A percentile compares a stretch with the other conserved stretches of the same genome.
These are phyloP conservation scores for Pseudococcus longispinus DNA, from an alignment of 2,888 invertebrate genomes.

Conservation along the genomic window DNA sequence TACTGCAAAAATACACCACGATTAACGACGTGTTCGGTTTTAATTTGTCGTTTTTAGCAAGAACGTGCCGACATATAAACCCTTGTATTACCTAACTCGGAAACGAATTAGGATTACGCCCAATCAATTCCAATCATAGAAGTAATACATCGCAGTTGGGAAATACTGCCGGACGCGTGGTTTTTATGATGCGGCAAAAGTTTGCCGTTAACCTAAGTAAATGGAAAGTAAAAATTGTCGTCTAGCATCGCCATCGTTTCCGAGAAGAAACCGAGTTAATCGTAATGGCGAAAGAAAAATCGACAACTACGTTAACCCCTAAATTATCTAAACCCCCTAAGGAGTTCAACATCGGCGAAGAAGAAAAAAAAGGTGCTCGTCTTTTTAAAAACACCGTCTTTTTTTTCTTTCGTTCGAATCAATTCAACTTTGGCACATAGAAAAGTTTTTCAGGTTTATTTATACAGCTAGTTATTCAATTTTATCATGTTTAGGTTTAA, in stretches of 20 bases:
- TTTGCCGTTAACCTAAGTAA: conserved; percentile 1
- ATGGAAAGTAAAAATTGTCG: conserved; percentile 43
- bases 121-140: conserved; percentile 45
- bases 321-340: conserved; percentile 54
- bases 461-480: conserved; percentile 39
- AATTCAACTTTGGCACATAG: conserved; percentile 53
- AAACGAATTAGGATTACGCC: conserved; percentile 30
- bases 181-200: conserved; percentile 12
- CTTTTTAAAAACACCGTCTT: conserved; percentile 42
- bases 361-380: conserved; percentile 6
- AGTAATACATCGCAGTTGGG: conserved; percentile 20
- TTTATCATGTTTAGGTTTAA: conserved; percentile 42
- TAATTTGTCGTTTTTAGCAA: conserved; percentile 16
- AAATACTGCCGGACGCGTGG: background rate
- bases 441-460: conserved; percentile 41
- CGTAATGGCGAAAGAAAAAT: conserved; percentile 51
- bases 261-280: conserved; percentile 45
- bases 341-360: conserved; percentile 35
- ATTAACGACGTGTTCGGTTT: conserved; percentile 3
- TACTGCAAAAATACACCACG: conserved; percentile 67
- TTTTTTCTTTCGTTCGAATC: conserved; percentile 39
- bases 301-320: conserved; percentile 54
- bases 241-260: conserved; percentile 26
- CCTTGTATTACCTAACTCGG: background rate
- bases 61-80: background rate